Base-by-base conservation (phyloP, 1,140 invertebrate genomes). In the Nasonia longicornis region DNA sequence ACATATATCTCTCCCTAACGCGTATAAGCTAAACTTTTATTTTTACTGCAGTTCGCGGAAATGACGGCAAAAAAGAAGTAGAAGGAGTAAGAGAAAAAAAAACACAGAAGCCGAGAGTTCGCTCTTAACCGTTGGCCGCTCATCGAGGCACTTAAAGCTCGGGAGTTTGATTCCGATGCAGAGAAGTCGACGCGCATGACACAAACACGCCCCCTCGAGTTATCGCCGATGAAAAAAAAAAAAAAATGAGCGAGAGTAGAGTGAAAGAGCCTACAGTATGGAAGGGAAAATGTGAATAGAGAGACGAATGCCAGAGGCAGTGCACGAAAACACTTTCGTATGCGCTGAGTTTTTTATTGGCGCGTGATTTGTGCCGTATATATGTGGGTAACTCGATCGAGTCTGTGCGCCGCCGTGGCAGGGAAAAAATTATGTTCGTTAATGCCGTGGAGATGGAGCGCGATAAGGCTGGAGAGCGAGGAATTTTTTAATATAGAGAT, bases 181-280 rank as follows among this genome's bases (percentile, higher is more conserved):
- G 71, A 22, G 71, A 66, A 79, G 69, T 69, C 76, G 79, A 58
- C 29, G 12, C 48, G 84, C 79, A 83, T 80, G 82, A 85, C 83
- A 83, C 77, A 85, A 83, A 84, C 84, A 84, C 86, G 86, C 86
- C 86, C 86, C 84, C 83, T 82, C 81, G 42, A 84, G 80, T 84
- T 85, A 86, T 87, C 83, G 77, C 79, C 70, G 72, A 84, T 83
- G 80, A 79, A 85, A 84, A 83, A n/a, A 26, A 26, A 80, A 79
- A 67, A 35, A 64, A 48, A 73, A n/a, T n/a, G 29, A 42, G 31
- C 22, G 29, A 71, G 6, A 22, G 38, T 20, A 64, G 16, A 29
- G 64, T 7, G 26, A 26, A n/a, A 31, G 64, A 29, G 64, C 22
- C 64, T 11, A 14, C 45, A 38, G 38, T 35, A 26, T 26, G 22